A percentile compares a stretch with the other conserved stretches of the same genome.
phyloP scores from a whole-genome alignment of 2,888 invertebrate species.

The Chouioia cunea region DNA sequence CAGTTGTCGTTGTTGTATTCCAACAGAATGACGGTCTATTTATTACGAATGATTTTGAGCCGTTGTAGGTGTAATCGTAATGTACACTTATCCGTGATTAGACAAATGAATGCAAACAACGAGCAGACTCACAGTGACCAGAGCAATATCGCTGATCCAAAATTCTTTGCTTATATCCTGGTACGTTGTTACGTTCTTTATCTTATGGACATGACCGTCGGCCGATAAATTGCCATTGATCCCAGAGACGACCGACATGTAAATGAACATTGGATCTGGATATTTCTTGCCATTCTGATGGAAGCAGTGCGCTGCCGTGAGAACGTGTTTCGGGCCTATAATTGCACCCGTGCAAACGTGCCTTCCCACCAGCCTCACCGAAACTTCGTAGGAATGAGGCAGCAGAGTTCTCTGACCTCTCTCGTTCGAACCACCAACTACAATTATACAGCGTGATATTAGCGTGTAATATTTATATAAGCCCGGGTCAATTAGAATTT shows the following conservation, averaged over 20 bases:
- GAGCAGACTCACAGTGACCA: conserved; percentile 45
- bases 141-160: conserved; percentile 48
- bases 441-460: no score
- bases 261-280: conserved; percentile 22
- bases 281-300: conserved; percentile 19
- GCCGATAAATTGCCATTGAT: conserved; percentile 24
- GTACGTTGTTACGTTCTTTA: conserved; percentile 40
- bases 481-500: no score
- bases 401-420: not conserved
- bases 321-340: conserved; percentile 15
- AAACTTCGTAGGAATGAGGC: conserved; percentile 40
- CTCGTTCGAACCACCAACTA: no score
- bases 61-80: no score
- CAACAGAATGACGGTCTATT: no score
- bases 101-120: not conserved
- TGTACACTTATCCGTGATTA: no score
- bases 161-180: conserved; percentile 37
- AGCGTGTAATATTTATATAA: no score
- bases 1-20: no score
- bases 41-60: no score
- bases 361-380: conserved; percentile 24
- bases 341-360: conserved; percentile 40
- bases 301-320: conserved; percentile 42
- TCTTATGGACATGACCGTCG: conserved; percentile 32
- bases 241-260: conserved; percentile 43